A percentile compares a stretch with the other conserved stretches of the same genome.
Conservation (phyloP, 2,888 invertebrate genomes). For the Pandemis corylana region DNA sequence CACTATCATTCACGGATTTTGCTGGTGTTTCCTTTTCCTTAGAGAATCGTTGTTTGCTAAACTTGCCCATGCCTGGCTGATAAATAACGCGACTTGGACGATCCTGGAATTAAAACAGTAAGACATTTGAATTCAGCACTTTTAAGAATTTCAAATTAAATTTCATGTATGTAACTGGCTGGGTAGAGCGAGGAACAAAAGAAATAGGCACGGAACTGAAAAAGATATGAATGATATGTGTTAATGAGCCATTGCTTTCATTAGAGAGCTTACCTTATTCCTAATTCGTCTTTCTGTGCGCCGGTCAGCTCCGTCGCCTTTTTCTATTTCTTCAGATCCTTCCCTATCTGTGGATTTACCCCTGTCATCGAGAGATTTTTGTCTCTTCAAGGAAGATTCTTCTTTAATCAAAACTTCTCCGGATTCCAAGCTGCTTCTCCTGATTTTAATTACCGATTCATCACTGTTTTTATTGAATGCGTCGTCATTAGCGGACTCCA, state of each 20-base stretch:
- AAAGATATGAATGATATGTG: neutral
- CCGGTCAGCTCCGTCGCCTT: constrained; percentile 80
- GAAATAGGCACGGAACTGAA: too few relatives aligned
- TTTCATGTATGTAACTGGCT: neutral
- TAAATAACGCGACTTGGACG: constrained; percentile 96
- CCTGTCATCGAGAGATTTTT: constrained; percentile 85
- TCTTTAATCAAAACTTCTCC: constrained; percentile 63
- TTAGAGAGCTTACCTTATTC: constrained; percentile 84
- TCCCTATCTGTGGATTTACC: constrained; percentile 83
- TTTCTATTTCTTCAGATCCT: constrained; percentile 82
- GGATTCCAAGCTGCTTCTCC: constrained; percentile 76
- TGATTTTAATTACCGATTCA: constrained; percentile 54
- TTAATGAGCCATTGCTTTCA: neutral
- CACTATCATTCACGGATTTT: constrained; percentile 74
- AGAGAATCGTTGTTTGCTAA: constrained; percentile 87
- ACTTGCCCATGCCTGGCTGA: constrained; percentile 94
- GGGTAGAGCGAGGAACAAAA: too few relatives aligned
- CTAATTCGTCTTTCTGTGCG: constrained; percentile 87
- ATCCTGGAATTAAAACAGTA: constrained; percentile 83
- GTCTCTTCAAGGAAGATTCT: constrained; percentile 75
- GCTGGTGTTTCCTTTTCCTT: constrained; percentile 75
- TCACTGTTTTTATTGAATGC: constrained; percentile 48
- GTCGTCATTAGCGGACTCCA: constrained; percentile 70
- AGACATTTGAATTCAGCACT: neutral
- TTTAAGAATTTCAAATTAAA: neutral